Evolutionary conservation across 2,113 vertebrate species (phyloP), one percentile per base, ranked within the genome.

Genomic region (Ursus arctos): DNA sequence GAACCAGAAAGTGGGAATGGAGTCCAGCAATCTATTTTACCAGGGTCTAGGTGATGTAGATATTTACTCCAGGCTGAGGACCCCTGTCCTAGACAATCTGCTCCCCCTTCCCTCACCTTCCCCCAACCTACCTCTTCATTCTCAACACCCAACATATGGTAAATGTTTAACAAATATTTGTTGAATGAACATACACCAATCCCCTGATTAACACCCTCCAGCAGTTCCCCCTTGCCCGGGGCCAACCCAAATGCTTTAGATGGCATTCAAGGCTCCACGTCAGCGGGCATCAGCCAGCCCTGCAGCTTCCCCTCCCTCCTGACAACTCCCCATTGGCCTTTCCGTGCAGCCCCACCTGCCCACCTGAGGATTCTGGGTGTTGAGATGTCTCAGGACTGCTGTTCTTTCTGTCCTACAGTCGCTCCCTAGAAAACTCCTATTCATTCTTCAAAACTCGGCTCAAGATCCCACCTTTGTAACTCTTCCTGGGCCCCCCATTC

Each of bases 101-200:
- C 21, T 24, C 31, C 28, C 80, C 18, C 4, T 4, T 2, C 8
- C 4, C 5, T 51, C 10, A 0, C 40, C 7, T 67, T 16, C 31
- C 21, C 33, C 0, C 47, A 19, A 40, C 59, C 47, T 53, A 51
- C 47, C 55, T n/a, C 53, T 19, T 71, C 65, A n/a, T 36, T 13
- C 65, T 80, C 85, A 40, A 83, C 14, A 31, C 79, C 92, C 63
- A 43, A 12, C 24, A 7, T 43, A 15, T 40, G 24, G 36, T 40
- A 18, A 19, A 36, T 53, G n/a, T 77, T 84, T 63, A 31, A 18
- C 51, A 53, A 51, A 33, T 76, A 86, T 22, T 61, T 55, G 36
- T 18, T 24, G 36, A 61, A 43, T 59, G 53, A 61, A 72, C 61
- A 28, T 47, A 72, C 21, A 71, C 53, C 65, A 26, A 15, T 72